These are phyloP conservation scores for Diacarnus erythraeanus DNA, from an alignment of 37 sponge, comb jelly and placozoan genomes.

Conservation along the genomic window DNA sequence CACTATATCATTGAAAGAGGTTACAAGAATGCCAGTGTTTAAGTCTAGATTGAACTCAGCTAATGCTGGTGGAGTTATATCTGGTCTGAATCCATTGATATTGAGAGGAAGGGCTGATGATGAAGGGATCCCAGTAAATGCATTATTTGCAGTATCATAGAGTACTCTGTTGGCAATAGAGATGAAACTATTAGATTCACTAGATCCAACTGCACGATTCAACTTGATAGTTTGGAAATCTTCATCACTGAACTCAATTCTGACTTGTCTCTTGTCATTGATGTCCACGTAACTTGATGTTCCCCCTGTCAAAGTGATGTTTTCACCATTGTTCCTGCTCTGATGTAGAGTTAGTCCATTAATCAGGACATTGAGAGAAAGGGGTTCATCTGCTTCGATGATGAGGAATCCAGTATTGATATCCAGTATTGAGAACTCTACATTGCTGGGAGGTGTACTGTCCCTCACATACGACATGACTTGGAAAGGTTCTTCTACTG, in stretches of 20 bases:
- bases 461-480: conserved; percentile 51
- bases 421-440: conserved; percentile 68
- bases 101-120: conserved; percentile 12
- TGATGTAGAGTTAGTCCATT: conserved; percentile 59
- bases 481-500: conserved; percentile 35
- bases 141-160: conserved; percentile 66
- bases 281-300: conserved; percentile 32
- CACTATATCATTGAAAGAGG: conserved; percentile 74
- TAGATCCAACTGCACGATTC: conserved; percentile 44
- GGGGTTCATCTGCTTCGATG: conserved; percentile 66
- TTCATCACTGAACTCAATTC: conserved; percentile 41
- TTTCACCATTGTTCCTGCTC: conserved; percentile 22
- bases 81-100: conserved; percentile 19
- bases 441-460: conserved; percentile 52
- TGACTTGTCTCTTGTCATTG: conserved; percentile 49
- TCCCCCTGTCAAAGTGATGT: conserved; percentile 71
- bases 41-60: conserved; percentile 66
- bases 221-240: conserved; percentile 79
- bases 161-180: conserved; percentile 41
- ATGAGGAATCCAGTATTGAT: conserved; percentile 61
- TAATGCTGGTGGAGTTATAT: conserved; percentile 74
- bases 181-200: conserved; percentile 55
- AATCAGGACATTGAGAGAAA: conserved; percentile 39
- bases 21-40: conserved; percentile 47
- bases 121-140: conserved; percentile 19